These are phyloP conservation scores for Mellivora capensis DNA, from an alignment of 2,113 vertebrate species.

Conservation along the genomic window DNA sequence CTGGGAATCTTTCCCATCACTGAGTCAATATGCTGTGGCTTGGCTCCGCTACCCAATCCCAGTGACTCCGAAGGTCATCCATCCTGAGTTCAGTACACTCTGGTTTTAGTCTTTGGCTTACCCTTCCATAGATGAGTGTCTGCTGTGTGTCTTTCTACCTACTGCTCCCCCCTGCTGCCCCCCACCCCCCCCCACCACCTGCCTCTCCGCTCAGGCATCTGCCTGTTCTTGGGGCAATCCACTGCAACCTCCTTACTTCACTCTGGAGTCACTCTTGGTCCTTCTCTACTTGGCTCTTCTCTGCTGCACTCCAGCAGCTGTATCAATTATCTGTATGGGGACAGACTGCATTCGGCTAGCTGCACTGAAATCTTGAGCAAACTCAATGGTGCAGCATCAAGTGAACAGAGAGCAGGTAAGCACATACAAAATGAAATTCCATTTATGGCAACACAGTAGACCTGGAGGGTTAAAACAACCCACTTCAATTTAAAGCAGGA, in stretches of 20 bases:
- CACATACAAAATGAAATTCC: not conserved
- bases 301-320: not conserved
- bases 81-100: not conserved
- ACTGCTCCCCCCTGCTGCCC: too few species aligned
- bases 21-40: too few species aligned
- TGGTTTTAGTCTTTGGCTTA: not conserved
- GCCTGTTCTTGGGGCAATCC: too few species aligned
- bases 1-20: not conserved
- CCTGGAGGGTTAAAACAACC: not conserved
- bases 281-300: not conserved
- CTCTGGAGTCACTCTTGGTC: not conserved
- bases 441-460: not conserved
- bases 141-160: not conserved
- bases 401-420: not conserved
- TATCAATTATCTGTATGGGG: not conserved
- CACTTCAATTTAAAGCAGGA: not conserved
- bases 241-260: not conserved
- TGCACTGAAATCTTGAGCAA: not conserved
- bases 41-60: not conserved
- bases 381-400: not conserved
- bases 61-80: not conserved
- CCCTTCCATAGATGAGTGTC: not conserved
- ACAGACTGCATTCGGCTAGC: not conserved
- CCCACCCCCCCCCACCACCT: too few species aligned
- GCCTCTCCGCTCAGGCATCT: too few species aligned